Percentiles rank a stretch among this genome's conserved stretches.
Evolutionary conservation across 2,888 invertebrate species (phyloP).

Genomic region (Hemithea aestivaria): DNA sequence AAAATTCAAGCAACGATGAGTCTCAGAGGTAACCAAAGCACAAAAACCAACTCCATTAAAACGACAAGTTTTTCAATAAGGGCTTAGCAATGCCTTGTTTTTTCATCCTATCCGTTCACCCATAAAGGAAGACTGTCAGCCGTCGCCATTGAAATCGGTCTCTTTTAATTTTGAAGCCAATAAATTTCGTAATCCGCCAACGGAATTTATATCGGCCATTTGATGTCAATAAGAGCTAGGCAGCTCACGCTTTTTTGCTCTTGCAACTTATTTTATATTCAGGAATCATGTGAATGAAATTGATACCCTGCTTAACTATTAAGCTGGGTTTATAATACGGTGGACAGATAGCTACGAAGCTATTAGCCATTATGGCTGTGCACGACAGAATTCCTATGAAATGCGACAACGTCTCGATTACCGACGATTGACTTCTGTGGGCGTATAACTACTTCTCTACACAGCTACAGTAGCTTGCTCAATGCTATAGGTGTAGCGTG

Average conservation of each 20-base stretch:
- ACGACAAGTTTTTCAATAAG: constrained; percentile 56
- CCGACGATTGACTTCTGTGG: too few relatives aligned
- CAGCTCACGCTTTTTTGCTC: constrained; percentile 51
- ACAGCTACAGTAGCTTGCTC: too few relatives aligned
- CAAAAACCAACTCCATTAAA: constrained; percentile 49
- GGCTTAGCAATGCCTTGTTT: constrained; percentile 42
- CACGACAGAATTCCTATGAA: too few relatives aligned
- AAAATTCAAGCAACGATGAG: too few relatives aligned
- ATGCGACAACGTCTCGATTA: too few relatives aligned
- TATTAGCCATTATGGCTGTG: too few relatives aligned
- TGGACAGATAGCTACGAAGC: too few relatives aligned
- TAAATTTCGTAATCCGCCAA: constrained; percentile 77
- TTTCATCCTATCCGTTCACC: constrained; percentile 51
- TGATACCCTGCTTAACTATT: constrained; percentile 2
- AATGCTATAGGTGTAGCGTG: too few relatives aligned
- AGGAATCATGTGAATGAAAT: constrained; percentile 12
- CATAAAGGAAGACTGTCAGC: constrained; percentile 67
- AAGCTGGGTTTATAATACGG: too few relatives aligned
- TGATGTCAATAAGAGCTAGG: constrained; percentile 65
- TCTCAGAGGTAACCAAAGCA: constrained; percentile 9
- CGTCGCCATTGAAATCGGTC: constrained; percentile 74
- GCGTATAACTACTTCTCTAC: too few relatives aligned
- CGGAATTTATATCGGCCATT: constrained; percentile 75
- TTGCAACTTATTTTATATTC: constrained; percentile 62
- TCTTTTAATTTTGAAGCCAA: constrained; percentile 76